Evolutionary conservation across 2,888 invertebrate species (phyloP), one percentile per base, ranked within the genome.

Genomic region (Protophormia terraenovae): DNA sequence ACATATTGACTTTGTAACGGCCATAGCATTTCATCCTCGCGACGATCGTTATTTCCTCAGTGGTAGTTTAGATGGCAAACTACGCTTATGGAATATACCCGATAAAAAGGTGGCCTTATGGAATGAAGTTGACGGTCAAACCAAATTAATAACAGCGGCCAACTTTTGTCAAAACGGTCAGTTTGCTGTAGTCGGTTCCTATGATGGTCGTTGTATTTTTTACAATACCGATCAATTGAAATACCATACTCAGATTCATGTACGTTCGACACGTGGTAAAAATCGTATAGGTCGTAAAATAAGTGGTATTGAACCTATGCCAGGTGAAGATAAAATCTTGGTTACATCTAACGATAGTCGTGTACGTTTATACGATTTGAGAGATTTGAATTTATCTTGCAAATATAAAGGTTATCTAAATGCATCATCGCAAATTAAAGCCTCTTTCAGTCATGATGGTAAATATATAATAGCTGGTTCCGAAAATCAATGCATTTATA

Each of bases 1-100:
- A 91, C 99, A 99, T 91, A 98, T 99, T 87, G 99, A 99, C 93
- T 99, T 99, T 92, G 99, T 99, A 73, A 99, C 99, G 0, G 98
- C 99, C 0, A 99, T 99, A 89, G 99, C 98, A 73, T 99, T 99
- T 93, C 98, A 99, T 93, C 99, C 99, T 1, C 94, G 97, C 76
- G 97, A 97, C 89, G 97, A 97, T 91, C 93, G 97, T 7, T 93
- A 99, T 93, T 99, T 99, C 93, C 93, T 99, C 41, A 99, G 98
- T 83, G 99, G 99, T 16, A 98, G 98, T 22, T 93, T 99, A 62
- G 99, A 99, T 93, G 99, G 99, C 1, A 99, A 99, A 93, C 94
- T 99, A 67, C 94, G 99, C n/a, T 93, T 99, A 7, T 99, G 99
- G 99, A 98, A 99, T 93, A 99, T 99, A 90, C 99, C 99, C 0